These are phyloP conservation scores for Meloidogyne exigua DNA, from an alignment of 1,140 invertebrate genomes.

Conservation along the genomic window DNA sequence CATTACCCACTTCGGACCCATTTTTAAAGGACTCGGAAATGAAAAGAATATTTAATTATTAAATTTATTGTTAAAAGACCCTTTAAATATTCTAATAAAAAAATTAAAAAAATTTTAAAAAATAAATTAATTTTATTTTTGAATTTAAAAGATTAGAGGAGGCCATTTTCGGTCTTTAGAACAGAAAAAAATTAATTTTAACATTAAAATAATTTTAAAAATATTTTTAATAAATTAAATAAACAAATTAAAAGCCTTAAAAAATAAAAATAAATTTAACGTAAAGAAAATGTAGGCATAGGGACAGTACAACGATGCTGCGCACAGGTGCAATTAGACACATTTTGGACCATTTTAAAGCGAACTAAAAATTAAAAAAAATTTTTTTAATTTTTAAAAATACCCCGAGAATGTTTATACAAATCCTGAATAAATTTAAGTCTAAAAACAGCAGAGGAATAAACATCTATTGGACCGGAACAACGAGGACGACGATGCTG, in stretches of 20 bases:
- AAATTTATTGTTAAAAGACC: no score
- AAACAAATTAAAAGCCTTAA: neutral
- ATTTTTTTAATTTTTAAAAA: neutral
- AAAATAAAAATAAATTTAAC: neutral
- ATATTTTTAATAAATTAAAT: neutral
- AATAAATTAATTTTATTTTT: no score
- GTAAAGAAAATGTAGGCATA: conserved; percentile 43
- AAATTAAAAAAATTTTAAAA: no score
- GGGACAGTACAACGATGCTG: conserved; percentile 54
- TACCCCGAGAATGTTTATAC: conserved; percentile 40
- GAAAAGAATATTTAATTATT: no score
- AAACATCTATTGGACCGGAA: conserved; percentile 41
- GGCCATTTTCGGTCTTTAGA: no score
- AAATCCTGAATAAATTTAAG: conserved; percentile 33
- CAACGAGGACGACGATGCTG: conserved; percentile 55
- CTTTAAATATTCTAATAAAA: no score
- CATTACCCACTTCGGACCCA: no score
- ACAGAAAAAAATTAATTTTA: no score
- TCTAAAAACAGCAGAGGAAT: conserved; percentile 37
- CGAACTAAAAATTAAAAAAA: neutral
- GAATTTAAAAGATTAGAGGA: no score
- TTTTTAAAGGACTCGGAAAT: no score
- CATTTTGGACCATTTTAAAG: conserved; percentile 50
- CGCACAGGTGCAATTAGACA: conserved; percentile 57
- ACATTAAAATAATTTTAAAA: neutral